Percentiles rank a stretch among this genome's conserved stretches.
Evolutionary conservation across 2,797 vertebrate genomes (phyloP).

Genomic region (Neosilurus mollespiculum): DNA sequence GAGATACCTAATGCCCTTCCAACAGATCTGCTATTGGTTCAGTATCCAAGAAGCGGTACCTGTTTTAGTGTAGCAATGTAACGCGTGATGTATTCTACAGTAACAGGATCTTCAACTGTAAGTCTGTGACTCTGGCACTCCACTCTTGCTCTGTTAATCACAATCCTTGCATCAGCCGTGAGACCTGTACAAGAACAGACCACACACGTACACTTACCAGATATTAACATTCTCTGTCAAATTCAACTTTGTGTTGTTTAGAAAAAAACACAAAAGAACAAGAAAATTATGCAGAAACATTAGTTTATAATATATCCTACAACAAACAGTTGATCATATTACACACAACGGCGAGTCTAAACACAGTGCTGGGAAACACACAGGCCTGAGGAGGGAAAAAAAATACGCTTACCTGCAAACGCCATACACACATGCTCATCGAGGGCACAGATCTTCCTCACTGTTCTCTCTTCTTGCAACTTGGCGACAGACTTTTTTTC

Average conservation of each 20-base stretch:
- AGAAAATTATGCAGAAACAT: background rate
- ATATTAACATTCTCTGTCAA: slow-evolving; percentile 7
- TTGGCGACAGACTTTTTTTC: slow-evolving; percentile 85
- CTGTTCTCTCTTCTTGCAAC: slow-evolving; percentile 82
- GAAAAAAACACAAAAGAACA: background rate
- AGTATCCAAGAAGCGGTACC: slow-evolving; percentile 61
- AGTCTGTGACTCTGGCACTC: slow-evolving; percentile 89
- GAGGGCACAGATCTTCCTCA: slow-evolving; percentile 80
- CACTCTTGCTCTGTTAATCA: slow-evolving; percentile 86
- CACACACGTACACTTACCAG: background rate
- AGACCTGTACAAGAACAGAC: slow-evolving; percentile 66
- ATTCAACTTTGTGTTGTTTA: background rate
- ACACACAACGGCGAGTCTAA: background rate
- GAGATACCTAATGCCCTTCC: background rate
- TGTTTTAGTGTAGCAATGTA: slow-evolving; percentile 89
- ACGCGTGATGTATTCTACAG: slow-evolving; percentile 88
- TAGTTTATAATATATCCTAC: background rate
- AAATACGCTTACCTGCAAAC: slow-evolving; percentile 74
- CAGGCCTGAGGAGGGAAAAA: background rate
- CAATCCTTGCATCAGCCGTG: slow-evolving; percentile 86
- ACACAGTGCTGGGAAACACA: background rate
- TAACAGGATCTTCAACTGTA: slow-evolving; percentile 88
- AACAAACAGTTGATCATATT: slow-evolving; percentile 3
- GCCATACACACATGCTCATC: slow-evolving; percentile 85
- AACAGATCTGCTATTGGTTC: background rate